Conservation (phyloP, 2,113 vertebrate genomes). For the Phaethon lepturus region DNA sequence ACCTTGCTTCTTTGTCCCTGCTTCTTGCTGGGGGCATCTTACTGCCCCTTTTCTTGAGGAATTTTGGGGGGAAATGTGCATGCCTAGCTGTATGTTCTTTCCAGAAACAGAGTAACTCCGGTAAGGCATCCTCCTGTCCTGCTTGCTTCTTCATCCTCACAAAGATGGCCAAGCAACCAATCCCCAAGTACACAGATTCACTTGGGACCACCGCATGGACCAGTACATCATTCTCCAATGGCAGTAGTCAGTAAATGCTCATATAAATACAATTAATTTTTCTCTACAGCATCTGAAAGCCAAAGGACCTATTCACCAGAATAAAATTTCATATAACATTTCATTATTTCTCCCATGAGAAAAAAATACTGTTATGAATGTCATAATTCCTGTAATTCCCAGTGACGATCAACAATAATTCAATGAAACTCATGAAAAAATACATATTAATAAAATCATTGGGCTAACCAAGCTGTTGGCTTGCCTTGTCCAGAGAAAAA, state of each 20-base stretch:
- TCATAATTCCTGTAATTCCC: not conserved
- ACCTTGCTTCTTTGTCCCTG: not conserved
- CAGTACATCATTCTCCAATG: not conserved
- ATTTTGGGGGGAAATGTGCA: not conserved
- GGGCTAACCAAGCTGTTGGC: not conserved
- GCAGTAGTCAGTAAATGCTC: not conserved
- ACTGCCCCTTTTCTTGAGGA: not conserved
- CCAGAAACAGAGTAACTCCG: not conserved
- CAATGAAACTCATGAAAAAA: not conserved
- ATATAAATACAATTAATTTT: not conserved
- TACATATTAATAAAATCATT: not conserved
- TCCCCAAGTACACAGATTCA: not conserved
- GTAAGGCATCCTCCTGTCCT: not conserved
- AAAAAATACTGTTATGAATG: not conserved
- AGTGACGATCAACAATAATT: not conserved
- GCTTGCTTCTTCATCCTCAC: not conserved
- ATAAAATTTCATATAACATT: not conserved
- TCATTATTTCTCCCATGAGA: not conserved
- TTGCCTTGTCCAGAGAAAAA: not conserved
- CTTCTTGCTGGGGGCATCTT: not conserved
- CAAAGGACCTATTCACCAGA: not conserved
- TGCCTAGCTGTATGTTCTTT: not conserved
- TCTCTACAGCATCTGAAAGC: not conserved
- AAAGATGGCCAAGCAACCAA: not conserved
- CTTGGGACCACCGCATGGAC: rapidly evolving